Percentiles rank a stretch among this genome's conserved stretches.
Conservation (phyloP, 1,140 invertebrate genomes). For the Drosophila quadrilineata region DNA sequence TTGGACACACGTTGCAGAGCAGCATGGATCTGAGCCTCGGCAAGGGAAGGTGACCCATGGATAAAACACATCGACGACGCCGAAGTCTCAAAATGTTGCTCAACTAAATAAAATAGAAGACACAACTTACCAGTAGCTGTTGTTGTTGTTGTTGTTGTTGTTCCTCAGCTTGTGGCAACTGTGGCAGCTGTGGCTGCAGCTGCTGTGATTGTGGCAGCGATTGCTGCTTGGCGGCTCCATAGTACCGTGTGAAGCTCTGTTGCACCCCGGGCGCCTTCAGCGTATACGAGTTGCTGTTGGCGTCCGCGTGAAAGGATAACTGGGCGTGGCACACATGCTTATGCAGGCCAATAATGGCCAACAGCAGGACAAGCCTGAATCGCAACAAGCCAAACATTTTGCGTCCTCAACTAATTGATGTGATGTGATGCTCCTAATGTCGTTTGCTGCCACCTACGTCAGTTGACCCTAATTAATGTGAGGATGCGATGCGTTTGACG, state of each 20-base stretch:
- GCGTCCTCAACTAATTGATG: conserved; percentile 1
- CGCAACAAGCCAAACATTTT: conserved; percentile 30
- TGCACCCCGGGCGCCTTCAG: conserved; percentile 70
- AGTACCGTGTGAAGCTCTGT: conserved; percentile 75
- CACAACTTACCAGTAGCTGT: conserved; percentile 44
- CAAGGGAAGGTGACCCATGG: conserved; percentile 33
- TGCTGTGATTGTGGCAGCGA: conserved; percentile 28
- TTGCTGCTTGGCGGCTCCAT: conserved; percentile 49
- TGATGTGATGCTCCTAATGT: too few relatives aligned
- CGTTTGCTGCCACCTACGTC: too few relatives aligned
- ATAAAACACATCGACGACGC: conserved; percentile 3
- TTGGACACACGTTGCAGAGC: conserved; percentile 33
- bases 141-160: conserved; percentile 33
- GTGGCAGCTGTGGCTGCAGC: conserved; percentile 22
- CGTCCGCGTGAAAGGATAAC: conserved; percentile 71
- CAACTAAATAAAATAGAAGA: neutral
- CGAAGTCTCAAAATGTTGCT: neutral
- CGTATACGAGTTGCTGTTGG: conserved; percentile 74
- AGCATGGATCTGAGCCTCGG: conserved; percentile 49
- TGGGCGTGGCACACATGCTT: conserved; percentile 55
- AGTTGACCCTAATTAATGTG: conserved; percentile 22
- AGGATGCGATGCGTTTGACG: conserved; percentile 6
- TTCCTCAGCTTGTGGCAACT: conserved; percentile 16
- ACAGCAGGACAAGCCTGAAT: conserved; percentile 8
- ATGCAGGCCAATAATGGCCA: conserved; percentile 36